Percentiles rank a stretch among this genome's conserved stretches.
phyloP scores from a whole-genome alignment of 2,888 invertebrate genomes.

The Sipha maydis region DNA sequence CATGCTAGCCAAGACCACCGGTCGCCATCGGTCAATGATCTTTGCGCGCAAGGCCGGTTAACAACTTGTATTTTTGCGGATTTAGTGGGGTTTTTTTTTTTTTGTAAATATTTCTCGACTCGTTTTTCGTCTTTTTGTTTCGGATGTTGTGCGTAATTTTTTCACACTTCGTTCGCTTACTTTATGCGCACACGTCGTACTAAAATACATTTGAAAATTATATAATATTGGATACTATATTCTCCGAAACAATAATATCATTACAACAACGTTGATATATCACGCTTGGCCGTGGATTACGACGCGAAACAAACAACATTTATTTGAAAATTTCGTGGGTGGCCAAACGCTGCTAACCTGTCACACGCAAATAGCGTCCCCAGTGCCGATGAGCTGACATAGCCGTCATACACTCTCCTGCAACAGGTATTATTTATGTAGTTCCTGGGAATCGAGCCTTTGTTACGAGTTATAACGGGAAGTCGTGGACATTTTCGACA shows the following conservation, averaged over 20 bases:
- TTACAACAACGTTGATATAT: background rate
- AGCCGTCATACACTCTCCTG: background rate
- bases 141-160: background rate
- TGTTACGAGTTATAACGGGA: background rate
- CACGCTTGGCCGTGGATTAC: background rate
- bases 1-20: background rate
- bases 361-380: background rate
- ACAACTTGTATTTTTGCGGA: background rate
- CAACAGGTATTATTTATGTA: background rate
- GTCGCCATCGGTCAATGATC: background rate
- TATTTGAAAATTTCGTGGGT: constrained; percentile 3
- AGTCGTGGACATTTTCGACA: background rate
- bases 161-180: no score
- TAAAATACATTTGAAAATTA: no score
- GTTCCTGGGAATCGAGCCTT: background rate
- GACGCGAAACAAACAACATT: background rate
- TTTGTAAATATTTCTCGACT: background rate
- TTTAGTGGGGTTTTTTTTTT: no score
- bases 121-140: background rate
- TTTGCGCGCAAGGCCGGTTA: background rate
- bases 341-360: background rate
- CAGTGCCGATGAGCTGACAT: background rate
- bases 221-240: no score
- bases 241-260: background rate
- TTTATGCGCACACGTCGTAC: no score